phyloP scores from a whole-genome alignment of 2,113 vertebrate species.

The Orientallactaga bullata region DNA sequence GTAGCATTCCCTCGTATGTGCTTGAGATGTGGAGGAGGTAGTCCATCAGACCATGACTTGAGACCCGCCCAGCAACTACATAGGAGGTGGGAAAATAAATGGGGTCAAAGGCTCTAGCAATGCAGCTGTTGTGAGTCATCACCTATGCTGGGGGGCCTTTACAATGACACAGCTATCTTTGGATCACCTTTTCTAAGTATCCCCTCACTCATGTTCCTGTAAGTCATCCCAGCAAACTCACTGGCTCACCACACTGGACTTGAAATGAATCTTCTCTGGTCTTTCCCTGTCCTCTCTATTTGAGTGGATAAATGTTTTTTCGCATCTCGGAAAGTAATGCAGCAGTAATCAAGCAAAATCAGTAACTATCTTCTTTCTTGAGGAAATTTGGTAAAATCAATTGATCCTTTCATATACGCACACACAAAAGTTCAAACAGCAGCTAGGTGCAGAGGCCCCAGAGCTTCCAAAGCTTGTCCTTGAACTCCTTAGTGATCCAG shows the following conservation, averaged over 20 bases:
- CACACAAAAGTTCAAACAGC: background rate
- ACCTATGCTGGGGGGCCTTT: too few species aligned
- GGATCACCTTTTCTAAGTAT: background rate
- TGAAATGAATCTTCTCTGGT: background rate
- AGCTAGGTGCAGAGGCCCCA: background rate
- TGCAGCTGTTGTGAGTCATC: too few species aligned
- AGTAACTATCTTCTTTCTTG: background rate
- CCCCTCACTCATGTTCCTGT: too few species aligned
- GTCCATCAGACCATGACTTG: background rate
- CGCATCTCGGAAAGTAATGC: background rate
- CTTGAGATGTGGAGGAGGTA: too few species aligned
- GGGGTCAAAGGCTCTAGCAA: background rate
- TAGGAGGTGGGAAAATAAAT: background rate
- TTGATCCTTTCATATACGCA: background rate
- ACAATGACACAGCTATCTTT: background rate
- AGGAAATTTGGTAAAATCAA: constrained; percentile 36
- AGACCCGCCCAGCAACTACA: too few species aligned
- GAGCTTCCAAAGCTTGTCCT: background rate
- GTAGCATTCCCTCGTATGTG: background rate
- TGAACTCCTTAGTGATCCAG: background rate
- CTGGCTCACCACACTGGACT: background rate
- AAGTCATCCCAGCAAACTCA: background rate
- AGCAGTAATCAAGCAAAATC: background rate
- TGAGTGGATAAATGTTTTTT: background rate
- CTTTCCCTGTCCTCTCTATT: background rate